Evolutionary conservation across 1,140 invertebrate genomes (phyloP), one percentile per base, ranked within the genome.

Genomic region (Zeugodacus cucurbitae): DNA sequence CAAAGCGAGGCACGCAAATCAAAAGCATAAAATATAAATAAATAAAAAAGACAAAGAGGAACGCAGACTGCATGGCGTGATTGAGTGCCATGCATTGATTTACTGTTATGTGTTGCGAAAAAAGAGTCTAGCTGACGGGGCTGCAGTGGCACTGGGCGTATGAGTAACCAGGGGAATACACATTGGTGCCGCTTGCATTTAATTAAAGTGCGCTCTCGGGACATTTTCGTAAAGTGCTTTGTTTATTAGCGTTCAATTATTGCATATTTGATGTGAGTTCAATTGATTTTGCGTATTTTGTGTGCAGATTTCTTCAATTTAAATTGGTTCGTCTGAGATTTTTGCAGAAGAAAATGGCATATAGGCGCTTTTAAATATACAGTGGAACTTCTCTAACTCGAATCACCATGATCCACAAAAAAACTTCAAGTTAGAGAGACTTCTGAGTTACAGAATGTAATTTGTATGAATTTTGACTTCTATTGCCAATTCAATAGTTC

Each of bases 1-100:
- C 74, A 48, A 26, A 44, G 41, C 34, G 37, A 74, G 29, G 29
- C 14, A 37, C 20, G 17, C 29, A 74, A 74, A 74, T 41, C 5
- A 4, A 41, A 22, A 10, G 17, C 6, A 41, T 7, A 3, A 62
- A 62, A 26, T 26, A 34, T 32, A 74, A 67, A 67, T n/a, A 37
- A 32, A 67, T 34, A 32, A 32, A 74, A 41, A 41, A 17, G 1
- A 41, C 7, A 44, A 14, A 74, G 20, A 44, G 22, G 10, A 22
- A 74, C 22, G 74, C 74, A 82, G 74, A 82, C 74, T 82, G 41
- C 41, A 48, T 82, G 74, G 74, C 74, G 74, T 82, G 41, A 48
- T 82, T 82, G 74, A 11, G 74, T 48, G n/a, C 32, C 41, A 10
- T 48, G 74, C 74, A 82, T 48, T 82, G 74, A 82, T 82, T 82